Percentiles rank a stretch among this genome's conserved stretches.
These are phyloP conservation scores for Aelia acuminata DNA, from an alignment of 2,888 invertebrate genomes.

Conservation along the genomic window DNA sequence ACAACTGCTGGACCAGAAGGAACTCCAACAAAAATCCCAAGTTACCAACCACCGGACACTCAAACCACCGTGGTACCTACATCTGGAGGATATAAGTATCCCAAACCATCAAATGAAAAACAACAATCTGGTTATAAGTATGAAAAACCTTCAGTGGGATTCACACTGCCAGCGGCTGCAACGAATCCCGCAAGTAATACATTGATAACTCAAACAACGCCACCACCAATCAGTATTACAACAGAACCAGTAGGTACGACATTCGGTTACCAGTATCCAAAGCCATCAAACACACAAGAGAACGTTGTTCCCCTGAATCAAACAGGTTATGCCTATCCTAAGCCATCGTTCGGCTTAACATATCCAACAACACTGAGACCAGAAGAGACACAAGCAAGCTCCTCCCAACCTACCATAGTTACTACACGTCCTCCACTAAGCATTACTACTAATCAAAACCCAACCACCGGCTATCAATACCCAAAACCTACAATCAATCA, in stretches of 20 bases:
- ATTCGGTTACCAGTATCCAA: slow-evolving; percentile 59
- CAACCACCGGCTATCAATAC: slow-evolving; percentile 55
- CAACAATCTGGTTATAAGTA: slow-evolving; percentile 50
- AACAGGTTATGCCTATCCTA: slow-evolving; percentile 34
- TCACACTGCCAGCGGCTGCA: background rate
- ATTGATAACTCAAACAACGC: background rate
- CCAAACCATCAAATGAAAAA: slow-evolving; percentile 37
- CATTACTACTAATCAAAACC: background rate
- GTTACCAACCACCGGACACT: background rate
- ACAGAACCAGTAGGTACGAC: slow-evolving; percentile 42
- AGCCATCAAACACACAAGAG: slow-evolving; percentile 53
- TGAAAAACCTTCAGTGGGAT: slow-evolving; percentile 29
- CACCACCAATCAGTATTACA: background rate
- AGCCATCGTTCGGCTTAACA: slow-evolving; percentile 40
- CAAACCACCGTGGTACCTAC: background rate
- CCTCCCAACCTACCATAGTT: slow-evolving; percentile 30
- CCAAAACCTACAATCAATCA: slow-evolving; percentile 59
- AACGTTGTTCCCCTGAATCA: background rate
- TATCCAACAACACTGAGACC: slow-evolving; percentile 25
- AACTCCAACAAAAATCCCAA: background rate
- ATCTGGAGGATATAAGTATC: slow-evolving; percentile 19
- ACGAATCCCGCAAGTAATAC: background rate
- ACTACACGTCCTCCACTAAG: background rate
- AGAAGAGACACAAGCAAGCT: background rate
- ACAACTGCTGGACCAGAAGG: background rate